Evolutionary conservation across 1,140 invertebrate genomes (phyloP).

Genomic region (Drosophila triauraria): DNA sequence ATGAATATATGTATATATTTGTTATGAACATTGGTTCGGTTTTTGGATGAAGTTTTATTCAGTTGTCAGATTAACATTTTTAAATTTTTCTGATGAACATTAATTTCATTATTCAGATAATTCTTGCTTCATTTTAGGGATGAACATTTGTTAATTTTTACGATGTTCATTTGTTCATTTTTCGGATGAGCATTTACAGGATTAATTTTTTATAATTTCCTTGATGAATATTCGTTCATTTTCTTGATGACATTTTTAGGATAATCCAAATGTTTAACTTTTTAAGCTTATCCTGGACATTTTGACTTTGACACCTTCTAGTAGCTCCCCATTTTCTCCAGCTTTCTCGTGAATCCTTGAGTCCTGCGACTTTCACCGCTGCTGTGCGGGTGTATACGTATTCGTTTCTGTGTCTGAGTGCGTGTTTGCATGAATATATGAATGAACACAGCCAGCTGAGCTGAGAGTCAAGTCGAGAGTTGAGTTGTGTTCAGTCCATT

Average conservation of each 20-base stretch:
- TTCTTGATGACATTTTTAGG: not conserved
- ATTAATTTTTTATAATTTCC: no score
- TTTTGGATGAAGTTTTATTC: no score
- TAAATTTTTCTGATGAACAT: no score
- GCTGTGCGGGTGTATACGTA: conserved; percentile 36
- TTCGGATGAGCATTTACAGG: no score
- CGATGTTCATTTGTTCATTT: no score
- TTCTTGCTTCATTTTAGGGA: no score
- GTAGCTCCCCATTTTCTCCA: not conserved
- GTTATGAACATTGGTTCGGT: no score
- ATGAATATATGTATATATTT: no score
- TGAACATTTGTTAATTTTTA: no score
- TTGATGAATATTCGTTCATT: not conserved
- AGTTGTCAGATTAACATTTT: no score
- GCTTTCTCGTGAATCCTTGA: not conserved
- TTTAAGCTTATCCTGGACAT: no score
- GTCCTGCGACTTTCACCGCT: not conserved
- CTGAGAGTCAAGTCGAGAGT: conserved; percentile 60
- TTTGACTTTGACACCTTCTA: not conserved
- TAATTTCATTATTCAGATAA: no score
- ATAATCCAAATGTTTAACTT: not conserved
- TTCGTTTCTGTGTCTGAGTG: conserved; percentile 26
- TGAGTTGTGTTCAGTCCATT: conserved; percentile 66
- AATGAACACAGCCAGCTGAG: conserved; percentile 66
- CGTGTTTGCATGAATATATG: conserved; percentile 65